Conservation (phyloP, 2,113 vertebrate species). For the Gobio gobio region DNA sequence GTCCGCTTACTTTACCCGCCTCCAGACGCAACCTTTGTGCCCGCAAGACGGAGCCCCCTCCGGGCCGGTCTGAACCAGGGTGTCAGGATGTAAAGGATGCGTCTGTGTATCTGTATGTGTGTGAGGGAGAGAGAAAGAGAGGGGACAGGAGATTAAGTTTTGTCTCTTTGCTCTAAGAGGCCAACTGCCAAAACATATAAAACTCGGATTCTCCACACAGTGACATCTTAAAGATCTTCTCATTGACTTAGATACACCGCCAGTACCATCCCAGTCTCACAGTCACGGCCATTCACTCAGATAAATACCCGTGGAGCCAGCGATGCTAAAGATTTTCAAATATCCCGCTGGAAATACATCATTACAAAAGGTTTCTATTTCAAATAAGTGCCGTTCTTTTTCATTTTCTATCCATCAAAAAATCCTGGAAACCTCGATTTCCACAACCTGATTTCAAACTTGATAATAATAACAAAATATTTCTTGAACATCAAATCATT, state of each 20-base stretch:
- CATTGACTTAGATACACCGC: constrained; percentile 33
- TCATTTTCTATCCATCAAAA: no score
- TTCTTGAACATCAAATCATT: no score
- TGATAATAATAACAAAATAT: no score
- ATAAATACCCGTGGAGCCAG: not conserved
- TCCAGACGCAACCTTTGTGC: constrained; percentile 52
- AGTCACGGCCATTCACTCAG: not conserved
- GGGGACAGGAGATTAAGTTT: constrained; percentile 47
- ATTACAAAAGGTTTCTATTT: not conserved
- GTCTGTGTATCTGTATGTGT: constrained; percentile 49
- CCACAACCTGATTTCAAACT: no score
- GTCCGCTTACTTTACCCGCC: constrained; percentile 41
- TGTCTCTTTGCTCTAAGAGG: constrained; percentile 39
- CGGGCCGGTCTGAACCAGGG: constrained; percentile 15
- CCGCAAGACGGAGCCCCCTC: constrained; percentile 50
- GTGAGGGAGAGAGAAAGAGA: constrained; percentile 40
- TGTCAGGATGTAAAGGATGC: constrained; percentile 40
- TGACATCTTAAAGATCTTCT: constrained; percentile 36
- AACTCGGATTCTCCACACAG: constrained; percentile 53
- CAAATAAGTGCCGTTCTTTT: not conserved
- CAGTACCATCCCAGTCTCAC: constrained; percentile 29
- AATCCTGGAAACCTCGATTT: no score
- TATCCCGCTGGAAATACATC: not conserved
- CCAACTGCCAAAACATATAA: constrained; percentile 49
- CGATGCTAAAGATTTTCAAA: not conserved